Conservation (phyloP, 2,888 invertebrate species). For the Strigamia crassipes region DNA sequence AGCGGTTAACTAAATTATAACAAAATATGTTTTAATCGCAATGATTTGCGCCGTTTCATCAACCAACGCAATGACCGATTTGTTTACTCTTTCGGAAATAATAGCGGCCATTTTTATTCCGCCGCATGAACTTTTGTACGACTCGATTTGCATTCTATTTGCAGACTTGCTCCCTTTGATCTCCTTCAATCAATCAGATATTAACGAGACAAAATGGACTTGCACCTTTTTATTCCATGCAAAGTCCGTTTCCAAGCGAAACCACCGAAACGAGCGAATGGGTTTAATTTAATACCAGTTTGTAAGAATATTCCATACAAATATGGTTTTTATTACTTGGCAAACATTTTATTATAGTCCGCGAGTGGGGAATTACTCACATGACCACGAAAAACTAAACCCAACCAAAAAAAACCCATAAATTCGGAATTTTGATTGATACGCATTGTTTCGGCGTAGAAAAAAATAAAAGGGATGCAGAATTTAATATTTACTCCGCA, state of each 20-base stretch:
- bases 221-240: conserved; percentile 16
- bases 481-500: not conserved
- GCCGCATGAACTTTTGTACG: no score
- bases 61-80: no score
- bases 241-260: conserved; percentile 7
- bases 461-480: not conserved
- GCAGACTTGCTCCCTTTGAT: not conserved
- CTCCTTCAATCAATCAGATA: not conserved
- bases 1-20: no score
- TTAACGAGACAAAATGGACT: not conserved
- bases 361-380: not conserved
- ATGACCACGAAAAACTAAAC: no score
- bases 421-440: no score
- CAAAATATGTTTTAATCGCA: not conserved
- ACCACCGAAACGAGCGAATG: not conserved
- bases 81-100: no score
- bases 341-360: not conserved
- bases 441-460: no score
- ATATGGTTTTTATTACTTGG: conserved; percentile 7
- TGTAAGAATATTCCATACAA: not conserved
- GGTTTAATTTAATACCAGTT: not conserved
- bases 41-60: no score
- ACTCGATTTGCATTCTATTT: no score
- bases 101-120: no score
- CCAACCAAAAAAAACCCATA: no score